phyloP scores from a whole-genome alignment of 2,888 invertebrate genomes.

The Cheilosia variabilis region DNA sequence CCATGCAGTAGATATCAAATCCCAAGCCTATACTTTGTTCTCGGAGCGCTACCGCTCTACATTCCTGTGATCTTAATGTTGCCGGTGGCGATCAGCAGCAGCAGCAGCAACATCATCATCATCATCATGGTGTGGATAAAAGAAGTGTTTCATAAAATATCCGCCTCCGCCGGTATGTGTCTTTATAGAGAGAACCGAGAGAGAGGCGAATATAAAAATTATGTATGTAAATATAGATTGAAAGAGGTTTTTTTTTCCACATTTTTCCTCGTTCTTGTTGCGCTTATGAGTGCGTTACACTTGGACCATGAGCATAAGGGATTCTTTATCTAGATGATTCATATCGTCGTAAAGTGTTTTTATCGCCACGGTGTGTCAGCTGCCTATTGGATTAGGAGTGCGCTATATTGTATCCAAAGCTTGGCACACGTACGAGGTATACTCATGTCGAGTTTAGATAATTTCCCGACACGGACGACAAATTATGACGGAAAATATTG shows the following conservation, averaged over 20 bases:
- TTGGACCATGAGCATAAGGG: constrained; percentile 55
- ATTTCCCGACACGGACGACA: constrained; percentile 22
- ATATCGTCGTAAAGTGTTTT: constrained; percentile 66
- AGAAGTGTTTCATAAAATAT: constrained; percentile 64
- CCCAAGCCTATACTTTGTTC: constrained; percentile 42
- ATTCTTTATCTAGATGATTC: constrained; percentile 67
- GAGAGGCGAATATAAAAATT: constrained; percentile 9
- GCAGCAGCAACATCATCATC: constrained; percentile 30
- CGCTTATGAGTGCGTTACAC: constrained; percentile 31
- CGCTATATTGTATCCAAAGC: constrained; percentile 20
- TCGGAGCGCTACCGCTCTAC: constrained; percentile 47
- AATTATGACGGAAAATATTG: constrained; percentile 46
- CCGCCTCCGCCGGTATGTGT: constrained; percentile 54
- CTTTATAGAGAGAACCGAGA: constrained; percentile 35
- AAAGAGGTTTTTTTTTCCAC: constrained; percentile 57
- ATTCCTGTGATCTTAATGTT: constrained; percentile 1
- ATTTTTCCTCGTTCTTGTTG: constrained; percentile 22
- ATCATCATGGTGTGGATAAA: constrained; percentile 60
- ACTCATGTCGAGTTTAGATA: constrained; percentile 28
- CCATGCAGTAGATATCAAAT: constrained; percentile 40
- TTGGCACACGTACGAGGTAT: constrained; percentile 24
- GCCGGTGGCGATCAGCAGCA: constrained; percentile 4
- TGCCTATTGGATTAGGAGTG: constrained; percentile 37
- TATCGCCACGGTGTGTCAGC: constrained; percentile 54
- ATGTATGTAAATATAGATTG: constrained; percentile 71